A percentile compares a stretch with the other conserved stretches of the same genome.
Conservation (phyloP, 1,140 invertebrate genomes). For the Sarcophaga bullata region DNA sequence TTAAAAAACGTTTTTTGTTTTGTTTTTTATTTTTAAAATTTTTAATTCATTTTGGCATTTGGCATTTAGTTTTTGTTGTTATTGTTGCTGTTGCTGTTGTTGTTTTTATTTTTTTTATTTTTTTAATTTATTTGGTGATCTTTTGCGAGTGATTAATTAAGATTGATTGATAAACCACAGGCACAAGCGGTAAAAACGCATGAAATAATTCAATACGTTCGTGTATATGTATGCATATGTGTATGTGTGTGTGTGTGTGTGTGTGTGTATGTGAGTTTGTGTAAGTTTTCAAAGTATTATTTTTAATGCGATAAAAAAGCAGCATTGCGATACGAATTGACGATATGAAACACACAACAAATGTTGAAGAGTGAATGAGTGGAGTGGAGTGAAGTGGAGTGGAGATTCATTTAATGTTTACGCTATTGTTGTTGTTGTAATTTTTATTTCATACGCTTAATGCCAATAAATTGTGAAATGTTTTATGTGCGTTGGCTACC, state of each 20-base stretch:
- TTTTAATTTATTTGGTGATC: conserved; percentile 21
- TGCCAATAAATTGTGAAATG: conserved; percentile 35
- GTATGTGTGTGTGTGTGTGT: neutral
- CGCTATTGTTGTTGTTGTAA: too few species aligned
- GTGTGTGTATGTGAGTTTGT: neutral
- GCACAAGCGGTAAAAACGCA: neutral
- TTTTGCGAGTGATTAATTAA: conserved; percentile 63
- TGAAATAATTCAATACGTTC: neutral
- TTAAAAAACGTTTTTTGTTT: too few species aligned
- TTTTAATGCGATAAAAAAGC: neutral
- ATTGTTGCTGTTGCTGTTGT: neutral
- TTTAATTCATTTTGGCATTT: too few species aligned
- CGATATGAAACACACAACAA: too few species aligned
- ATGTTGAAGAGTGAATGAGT: too few species aligned
- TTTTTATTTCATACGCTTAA: neutral
- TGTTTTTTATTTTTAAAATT: too few species aligned
- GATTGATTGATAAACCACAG: conserved; percentile 61
- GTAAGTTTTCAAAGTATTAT: conserved; percentile 18
- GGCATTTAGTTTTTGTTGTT: neutral
- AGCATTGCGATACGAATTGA: neutral
- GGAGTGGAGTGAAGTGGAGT: too few species aligned
- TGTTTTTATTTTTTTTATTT: neutral
- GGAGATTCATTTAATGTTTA: too few species aligned
- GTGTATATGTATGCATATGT: neutral
- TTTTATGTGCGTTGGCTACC: conserved; percentile 38